Evolutionary conservation across 2,888 invertebrate species (phyloP), one percentile per base, ranked within the genome.

Genomic region (Oligia latruncula): DNA sequence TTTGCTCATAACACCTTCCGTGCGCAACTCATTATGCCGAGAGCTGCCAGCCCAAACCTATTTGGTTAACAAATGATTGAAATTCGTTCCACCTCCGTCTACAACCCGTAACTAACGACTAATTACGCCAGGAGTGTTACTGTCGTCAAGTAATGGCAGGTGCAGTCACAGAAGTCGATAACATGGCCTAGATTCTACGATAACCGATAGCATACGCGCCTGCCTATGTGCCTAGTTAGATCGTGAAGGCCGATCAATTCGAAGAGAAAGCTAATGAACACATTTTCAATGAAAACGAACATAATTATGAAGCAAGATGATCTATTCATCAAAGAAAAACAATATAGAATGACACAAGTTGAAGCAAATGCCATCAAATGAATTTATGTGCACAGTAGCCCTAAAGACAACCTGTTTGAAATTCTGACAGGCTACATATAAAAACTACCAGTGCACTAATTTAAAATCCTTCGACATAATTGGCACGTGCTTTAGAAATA

Each of bases 101-200:
- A 84, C 80, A 81, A 80, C 68, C 83, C 86, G 89, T 89, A 88
- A 82, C 89, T 88, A 90, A 90, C 81, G 70, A 83, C 86, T 89
- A 88, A 90, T 90, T 88, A 88, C 81, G 72, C 29, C 83, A 82
- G 77, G 81, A 71, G 75, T 78, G 62, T 85, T 80, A 82, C 65
- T 80, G 77, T 85, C 72, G 79, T 80, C 80, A 81, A 79, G 78
- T 82, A 80, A 81, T 82, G 78, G 88, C 92, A 92, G 90, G 90
- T 92, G 90, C 88, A 83, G 86, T 62, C 74, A 88, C 85, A 88
- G 89, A 88, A 91, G 89, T 87, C 84, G 90, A 92, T 91, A 92
- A 89, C 90, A 89, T 90, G 94, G 89, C 94, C 94, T 93, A 94
- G 92, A 93, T 94, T 90, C 83, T 75, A 78, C 90, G 85, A 88